Conservation (phyloP, 2,113 vertebrate species). For the Numida meleagris region DNA sequence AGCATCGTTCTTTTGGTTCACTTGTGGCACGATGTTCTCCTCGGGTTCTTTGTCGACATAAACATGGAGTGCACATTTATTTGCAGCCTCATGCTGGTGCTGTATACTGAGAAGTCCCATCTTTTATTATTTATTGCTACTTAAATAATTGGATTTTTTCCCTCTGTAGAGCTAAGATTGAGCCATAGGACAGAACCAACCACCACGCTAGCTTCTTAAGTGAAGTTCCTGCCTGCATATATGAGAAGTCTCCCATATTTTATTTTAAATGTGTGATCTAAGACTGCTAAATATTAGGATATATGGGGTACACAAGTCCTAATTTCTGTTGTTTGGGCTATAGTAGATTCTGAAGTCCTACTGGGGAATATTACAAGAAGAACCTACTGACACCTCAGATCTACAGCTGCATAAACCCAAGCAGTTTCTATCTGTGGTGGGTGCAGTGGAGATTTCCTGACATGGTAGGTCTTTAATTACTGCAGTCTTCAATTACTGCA, state of each 20-base stretch:
- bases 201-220: background rate
- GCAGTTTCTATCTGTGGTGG: background rate
- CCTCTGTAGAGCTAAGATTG: background rate
- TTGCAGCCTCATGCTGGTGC: background rate
- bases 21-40: background rate
- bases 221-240: background rate
- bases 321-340: background rate
- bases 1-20: background rate
- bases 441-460: background rate
- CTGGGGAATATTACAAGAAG: background rate
- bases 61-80: background rate
- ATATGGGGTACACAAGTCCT: background rate
- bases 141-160: background rate
- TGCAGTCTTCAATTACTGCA: background rate
- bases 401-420: background rate
- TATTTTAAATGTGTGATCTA: accelerated
- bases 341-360: background rate
- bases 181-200: background rate
- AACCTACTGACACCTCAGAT: background rate
- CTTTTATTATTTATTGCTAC: background rate
- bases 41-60: background rate
- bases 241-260: background rate
- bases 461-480: background rate
- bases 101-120: background rate
- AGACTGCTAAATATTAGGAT: background rate